A percentile compares a stretch with the other conserved stretches of the same genome.
phyloP scores from a whole-genome alignment of 2,797 vertebrate species.

The Tenualosa thibaudeaui region DNA sequence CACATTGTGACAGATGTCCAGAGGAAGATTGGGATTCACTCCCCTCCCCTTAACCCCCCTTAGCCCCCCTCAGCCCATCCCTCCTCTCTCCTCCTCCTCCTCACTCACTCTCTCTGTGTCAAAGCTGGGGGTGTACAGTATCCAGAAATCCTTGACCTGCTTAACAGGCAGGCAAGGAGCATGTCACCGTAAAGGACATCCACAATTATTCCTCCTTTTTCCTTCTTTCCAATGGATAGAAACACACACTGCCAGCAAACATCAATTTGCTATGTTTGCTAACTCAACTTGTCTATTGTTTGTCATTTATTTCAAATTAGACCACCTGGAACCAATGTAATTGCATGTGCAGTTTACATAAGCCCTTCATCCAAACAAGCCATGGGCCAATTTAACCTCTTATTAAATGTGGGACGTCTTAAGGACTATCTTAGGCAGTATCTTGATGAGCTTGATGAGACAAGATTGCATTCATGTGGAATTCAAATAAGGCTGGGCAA shows the following conservation, averaged over 20 bases:
- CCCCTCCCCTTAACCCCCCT: neutral
- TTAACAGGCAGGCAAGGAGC: neutral
- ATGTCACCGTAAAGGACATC: constrained; percentile 25
- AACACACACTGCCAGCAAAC: constrained; percentile 12
- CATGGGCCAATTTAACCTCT: constrained; percentile 70
- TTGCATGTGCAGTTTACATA: constrained; percentile 30
- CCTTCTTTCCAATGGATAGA: neutral
- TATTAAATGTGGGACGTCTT: constrained; percentile 72
- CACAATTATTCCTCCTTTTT: neutral
- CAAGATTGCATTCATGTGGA: constrained; percentile 37
- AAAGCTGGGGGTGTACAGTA: constrained; percentile 29
- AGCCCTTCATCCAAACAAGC: constrained; percentile 42
- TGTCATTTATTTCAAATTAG: constrained; percentile 44
- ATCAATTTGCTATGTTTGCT: constrained; percentile 31
- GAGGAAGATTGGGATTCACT: constrained; percentile 30
- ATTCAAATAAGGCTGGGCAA: constrained; percentile 49
- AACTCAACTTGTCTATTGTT: constrained; percentile 34
- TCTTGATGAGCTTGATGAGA: constrained; percentile 67
- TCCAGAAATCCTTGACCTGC: constrained; percentile 40
- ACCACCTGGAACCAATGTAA: constrained; percentile 21
- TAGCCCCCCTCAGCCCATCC: neutral
- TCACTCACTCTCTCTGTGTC: constrained; percentile 4
- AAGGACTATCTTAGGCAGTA: constrained; percentile 66
- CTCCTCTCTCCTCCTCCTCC: neutral
- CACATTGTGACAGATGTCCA: constrained; percentile 49